These are phyloP conservation scores for Peromyscus polionotus DNA, from an alignment of 2,113 vertebrate genomes.

Conservation along the genomic window DNA sequence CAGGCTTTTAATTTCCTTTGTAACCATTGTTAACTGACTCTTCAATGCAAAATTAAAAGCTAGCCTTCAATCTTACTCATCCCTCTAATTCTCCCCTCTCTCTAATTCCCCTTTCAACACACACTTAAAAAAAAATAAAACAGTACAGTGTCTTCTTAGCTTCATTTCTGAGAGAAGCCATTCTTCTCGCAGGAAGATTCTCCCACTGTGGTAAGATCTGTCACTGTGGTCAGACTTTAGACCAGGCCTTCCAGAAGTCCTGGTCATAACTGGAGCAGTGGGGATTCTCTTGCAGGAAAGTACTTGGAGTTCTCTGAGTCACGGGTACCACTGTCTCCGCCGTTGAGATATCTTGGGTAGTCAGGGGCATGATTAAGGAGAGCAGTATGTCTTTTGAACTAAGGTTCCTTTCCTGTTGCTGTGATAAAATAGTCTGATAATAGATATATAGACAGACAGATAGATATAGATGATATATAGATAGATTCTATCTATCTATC, in stretches of 20 bases:
- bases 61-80: slow-evolving; percentile 66
- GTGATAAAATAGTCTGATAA: neutral
- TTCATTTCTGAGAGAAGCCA: slow-evolving; percentile 32
- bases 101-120: slow-evolving; percentile 32
- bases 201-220: neutral
- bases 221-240: slow-evolving; percentile 36
- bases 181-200: slow-evolving; percentile 22
- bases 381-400: neutral
- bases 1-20: slow-evolving; percentile 84
- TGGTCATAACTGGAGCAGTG: neutral
- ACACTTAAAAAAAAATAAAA: slow-evolving; percentile 38
- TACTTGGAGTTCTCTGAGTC: neutral
- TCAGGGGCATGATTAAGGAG: neutral
- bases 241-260: neutral
- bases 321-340: neutral
- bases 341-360: neutral
- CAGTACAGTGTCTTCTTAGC: neutral
- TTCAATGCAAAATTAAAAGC: slow-evolving; percentile 80
- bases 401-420: neutral
- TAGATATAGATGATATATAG: no score
- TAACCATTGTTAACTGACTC: slow-evolving; percentile 81
- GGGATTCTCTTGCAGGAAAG: neutral
- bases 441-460: neutral
- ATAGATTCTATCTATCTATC: no score
- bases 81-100: neutral